A percentile compares a stretch with the other conserved stretches of the same genome.
Conservation (phyloP, 2,888 invertebrate species). For the Pachycephus smyrnensis region DNA sequence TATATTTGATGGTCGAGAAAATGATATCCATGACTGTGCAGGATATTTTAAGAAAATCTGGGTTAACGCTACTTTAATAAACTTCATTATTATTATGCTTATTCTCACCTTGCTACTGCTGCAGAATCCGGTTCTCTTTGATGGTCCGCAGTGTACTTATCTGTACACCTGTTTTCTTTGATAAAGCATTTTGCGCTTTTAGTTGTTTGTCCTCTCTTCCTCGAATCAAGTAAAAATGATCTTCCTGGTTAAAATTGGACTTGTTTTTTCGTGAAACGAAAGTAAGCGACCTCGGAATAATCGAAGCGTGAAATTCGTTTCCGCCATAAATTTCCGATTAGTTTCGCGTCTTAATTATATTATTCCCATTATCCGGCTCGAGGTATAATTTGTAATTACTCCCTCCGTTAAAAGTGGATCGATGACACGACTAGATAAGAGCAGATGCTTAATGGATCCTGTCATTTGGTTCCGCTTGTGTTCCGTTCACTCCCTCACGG, state of each 20-base stretch:
- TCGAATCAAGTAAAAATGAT: background rate
- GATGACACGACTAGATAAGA: conserved; percentile 7
- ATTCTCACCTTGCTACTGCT: background rate
- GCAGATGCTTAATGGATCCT: conserved; percentile 21
- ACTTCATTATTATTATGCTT: background rate
- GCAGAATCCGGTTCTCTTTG: background rate
- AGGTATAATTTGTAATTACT: conserved; percentile 1
- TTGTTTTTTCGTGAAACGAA: background rate
- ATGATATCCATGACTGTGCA: too few species aligned
- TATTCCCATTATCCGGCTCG: background rate
- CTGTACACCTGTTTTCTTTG: background rate
- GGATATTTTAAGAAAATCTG: too few species aligned
- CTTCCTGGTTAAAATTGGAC: background rate
- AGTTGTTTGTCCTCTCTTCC: background rate
- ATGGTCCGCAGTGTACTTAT: background rate
- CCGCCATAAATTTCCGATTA: background rate
- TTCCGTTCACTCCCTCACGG: conserved; percentile 24
- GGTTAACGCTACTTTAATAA: background rate
- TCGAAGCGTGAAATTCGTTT: background rate
- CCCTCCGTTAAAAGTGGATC: background rate
- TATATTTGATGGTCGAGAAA: too few species aligned
- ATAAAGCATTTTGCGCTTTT: background rate
- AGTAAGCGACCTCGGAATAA: background rate
- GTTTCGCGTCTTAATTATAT: conserved; percentile 1
- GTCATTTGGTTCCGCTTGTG: conserved; percentile 26